Evolutionary conservation across 1,140 invertebrate species (phyloP).

Genomic region (Drosophila dunni): DNA sequence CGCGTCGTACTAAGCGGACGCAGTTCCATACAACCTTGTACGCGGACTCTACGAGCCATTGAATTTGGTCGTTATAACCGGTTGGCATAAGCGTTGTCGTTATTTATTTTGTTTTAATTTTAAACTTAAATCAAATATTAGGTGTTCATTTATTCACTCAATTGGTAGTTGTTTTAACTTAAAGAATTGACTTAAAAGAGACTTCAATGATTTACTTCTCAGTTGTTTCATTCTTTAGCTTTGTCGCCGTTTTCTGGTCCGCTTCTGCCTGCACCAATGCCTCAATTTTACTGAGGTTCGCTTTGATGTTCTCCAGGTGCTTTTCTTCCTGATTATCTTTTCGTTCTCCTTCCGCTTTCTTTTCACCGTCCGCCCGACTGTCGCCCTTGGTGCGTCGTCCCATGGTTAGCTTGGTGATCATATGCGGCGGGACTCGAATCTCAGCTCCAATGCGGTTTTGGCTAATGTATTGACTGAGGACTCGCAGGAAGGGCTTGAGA

Average conservation of each 20-base stretch:
- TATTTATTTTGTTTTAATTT: no score
- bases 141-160: no score
- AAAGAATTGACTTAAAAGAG: no score
- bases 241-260: constrained; percentile 7
- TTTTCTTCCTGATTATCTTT: constrained; percentile 26
- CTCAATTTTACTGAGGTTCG: constrained; percentile 63
- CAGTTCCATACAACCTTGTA: no score
- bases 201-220: neutral
- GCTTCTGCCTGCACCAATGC: constrained; percentile 41
- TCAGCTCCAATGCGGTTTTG: constrained; percentile 62
- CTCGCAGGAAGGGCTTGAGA: constrained; percentile 60
- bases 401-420: constrained; percentile 61
- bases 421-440: constrained; percentile 49
- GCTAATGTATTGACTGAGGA: constrained; percentile 57
- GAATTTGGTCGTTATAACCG: no score
- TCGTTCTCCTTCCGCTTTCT: neutral
- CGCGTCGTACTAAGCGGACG: no score
- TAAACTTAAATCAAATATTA: no score
- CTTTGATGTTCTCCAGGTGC: constrained; percentile 32
- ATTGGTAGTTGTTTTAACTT: no score
- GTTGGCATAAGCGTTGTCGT: no score
- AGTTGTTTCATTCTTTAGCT: neutral
- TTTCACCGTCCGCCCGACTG: constrained; percentile 29
- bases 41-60: no score
- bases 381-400: constrained; percentile 63